Conservation (phyloP, 2,888 invertebrate genomes). For the Andrena haemorrhoa region DNA sequence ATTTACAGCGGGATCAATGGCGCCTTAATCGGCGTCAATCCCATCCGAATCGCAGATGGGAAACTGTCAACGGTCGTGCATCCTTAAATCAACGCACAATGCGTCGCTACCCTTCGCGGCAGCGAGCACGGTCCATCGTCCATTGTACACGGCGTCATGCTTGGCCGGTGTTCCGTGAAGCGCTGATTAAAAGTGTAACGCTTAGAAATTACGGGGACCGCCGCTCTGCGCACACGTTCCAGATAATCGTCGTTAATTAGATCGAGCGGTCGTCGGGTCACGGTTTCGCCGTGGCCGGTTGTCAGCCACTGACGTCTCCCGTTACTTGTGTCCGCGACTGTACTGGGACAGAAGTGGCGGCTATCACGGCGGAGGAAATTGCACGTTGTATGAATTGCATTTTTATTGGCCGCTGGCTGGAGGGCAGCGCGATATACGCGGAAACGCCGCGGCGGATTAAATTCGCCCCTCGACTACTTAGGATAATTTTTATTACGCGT, state of each 20-base stretch:
- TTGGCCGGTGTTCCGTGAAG: constrained; percentile 73
- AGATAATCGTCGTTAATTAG: constrained; percentile 66
- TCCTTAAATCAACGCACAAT: constrained; percentile 73
- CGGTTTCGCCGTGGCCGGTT: not conserved
- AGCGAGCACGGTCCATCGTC: constrained; percentile 59
- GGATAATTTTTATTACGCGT: constrained; percentile 63
- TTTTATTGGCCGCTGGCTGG: constrained; percentile 40
- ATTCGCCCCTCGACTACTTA: constrained; percentile 29
- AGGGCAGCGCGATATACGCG: constrained; percentile 43
- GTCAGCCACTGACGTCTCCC: not conserved
- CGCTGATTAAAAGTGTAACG: constrained; percentile 76
- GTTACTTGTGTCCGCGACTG: too few species aligned
- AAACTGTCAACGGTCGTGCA: constrained; percentile 61
- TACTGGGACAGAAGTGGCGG: too few species aligned
- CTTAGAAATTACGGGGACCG: constrained; percentile 69
- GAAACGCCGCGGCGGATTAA: constrained; percentile 24
- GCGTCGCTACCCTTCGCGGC: constrained; percentile 53
- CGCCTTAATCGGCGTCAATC: constrained; percentile 68
- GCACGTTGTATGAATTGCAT: constrained; percentile 45
- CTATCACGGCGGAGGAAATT: constrained; percentile 37
- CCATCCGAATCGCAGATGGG: constrained; percentile 70
- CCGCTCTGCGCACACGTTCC: constrained; percentile 28
- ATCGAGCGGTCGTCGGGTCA: constrained; percentile 25
- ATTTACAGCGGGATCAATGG: constrained; percentile 36
- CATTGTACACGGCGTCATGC: constrained; percentile 66